Evolutionary conservation across 2,797 vertebrate genomes (phyloP).

Genomic region (Lepilemur septentrionalis): DNA sequence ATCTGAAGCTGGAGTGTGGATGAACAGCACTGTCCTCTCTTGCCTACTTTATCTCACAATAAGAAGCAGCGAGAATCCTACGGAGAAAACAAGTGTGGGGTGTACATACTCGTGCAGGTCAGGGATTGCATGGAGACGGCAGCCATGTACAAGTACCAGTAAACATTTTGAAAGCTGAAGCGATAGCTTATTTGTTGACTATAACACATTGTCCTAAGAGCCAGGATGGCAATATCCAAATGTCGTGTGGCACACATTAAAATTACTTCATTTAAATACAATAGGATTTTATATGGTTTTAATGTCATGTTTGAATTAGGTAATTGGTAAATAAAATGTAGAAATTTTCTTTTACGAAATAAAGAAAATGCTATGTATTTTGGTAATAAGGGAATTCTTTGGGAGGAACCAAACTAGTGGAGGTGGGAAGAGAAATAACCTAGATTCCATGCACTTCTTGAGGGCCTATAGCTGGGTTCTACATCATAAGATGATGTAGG

Average conservation of each 20-base stretch:
- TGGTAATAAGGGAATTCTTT: not conserved
- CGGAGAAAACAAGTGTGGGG: not conserved
- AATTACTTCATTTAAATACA: not conserved
- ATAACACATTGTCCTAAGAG: not conserved
- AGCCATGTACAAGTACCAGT: not conserved
- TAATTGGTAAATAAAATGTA: not conserved
- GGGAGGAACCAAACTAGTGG: not conserved
- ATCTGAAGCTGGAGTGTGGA: not conserved
- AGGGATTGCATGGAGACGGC: not conserved
- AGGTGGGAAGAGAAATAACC: not conserved
- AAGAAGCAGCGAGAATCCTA: not conserved
- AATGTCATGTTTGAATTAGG: not conserved
- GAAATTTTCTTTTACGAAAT: not conserved
- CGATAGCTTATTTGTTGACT: not conserved
- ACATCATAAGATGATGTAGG: not conserved
- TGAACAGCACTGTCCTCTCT: not conserved
- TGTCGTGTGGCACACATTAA: not conserved
- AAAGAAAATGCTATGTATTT: not conserved
- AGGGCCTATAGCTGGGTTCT: not conserved
- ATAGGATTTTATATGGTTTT: not conserved
- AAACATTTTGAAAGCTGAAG: not conserved
- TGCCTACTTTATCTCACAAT: not conserved
- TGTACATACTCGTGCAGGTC: not conserved
- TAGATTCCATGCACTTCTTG: not conserved
- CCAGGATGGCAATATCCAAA: not conserved